phyloP scores from a whole-genome alignment of 2,797 vertebrate species.

The Coregonus suidteri region DNA sequence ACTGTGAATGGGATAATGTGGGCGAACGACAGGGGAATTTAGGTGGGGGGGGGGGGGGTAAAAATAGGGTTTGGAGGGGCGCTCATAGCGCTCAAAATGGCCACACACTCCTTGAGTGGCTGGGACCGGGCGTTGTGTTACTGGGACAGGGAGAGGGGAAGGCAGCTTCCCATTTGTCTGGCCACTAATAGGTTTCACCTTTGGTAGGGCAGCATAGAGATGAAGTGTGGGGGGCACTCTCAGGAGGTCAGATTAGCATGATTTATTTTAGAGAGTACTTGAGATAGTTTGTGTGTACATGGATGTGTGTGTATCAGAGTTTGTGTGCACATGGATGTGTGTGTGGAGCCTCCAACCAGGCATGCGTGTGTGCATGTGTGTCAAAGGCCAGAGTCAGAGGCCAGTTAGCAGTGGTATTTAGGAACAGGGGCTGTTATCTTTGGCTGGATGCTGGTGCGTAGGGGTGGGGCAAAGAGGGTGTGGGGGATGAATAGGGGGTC shows the following conservation, averaged over 20 bases:
- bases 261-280: conserved; percentile 64
- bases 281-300: conserved; percentile 15
- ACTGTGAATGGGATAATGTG: conserved; percentile 61
- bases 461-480: conserved; percentile 39
- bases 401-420: conserved; percentile 60
- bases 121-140: conserved; percentile 18
- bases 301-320: conserved; percentile 11
- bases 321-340: conserved; percentile 27
- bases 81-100: conserved; percentile 52
- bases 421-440: conserved; percentile 64
- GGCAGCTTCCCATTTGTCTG: conserved; percentile 64
- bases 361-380: conserved; percentile 14
- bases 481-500: conserved; percentile 8
- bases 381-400: conserved; percentile 51
- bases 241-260: conserved; percentile 63
- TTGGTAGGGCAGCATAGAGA: conserved; percentile 60
- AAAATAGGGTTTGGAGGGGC: conserved; percentile 39
- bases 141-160: conserved; percentile 15
- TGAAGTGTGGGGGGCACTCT: conserved; percentile 57
- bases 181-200: conserved; percentile 70
- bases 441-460: conserved; percentile 55
- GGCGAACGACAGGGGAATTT: conserved; percentile 47
- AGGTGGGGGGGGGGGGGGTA: conserved; percentile 1
- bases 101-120: conserved; percentile 34
- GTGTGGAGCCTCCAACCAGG: background rate